These are phyloP conservation scores for Lepidocyrtinus sp. DNA, from an alignment of 2,888 invertebrate genomes.

Conservation along the genomic window DNA sequence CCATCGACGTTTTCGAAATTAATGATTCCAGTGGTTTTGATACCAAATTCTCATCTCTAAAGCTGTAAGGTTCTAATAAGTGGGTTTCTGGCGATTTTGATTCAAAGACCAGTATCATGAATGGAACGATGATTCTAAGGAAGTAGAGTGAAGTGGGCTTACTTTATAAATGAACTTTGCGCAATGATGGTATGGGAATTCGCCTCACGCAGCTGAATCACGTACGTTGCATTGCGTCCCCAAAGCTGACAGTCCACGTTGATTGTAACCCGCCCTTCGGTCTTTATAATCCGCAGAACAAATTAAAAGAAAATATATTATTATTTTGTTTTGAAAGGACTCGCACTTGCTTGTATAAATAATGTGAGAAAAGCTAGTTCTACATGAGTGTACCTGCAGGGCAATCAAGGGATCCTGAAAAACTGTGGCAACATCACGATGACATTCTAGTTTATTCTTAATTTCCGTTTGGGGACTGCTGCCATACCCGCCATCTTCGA, in stretches of 20 bases:
- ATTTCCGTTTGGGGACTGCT: slow-evolving; percentile 5
- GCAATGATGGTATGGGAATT: slow-evolving; percentile 61
- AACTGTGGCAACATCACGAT: slow-evolving; percentile 59
- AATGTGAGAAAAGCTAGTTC: neutral
- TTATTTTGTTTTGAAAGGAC: neutral
- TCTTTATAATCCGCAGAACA: no score
- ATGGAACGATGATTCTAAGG: no score
- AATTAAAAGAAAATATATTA: neutral
- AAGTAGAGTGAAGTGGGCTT: slow-evolving; percentile 8
- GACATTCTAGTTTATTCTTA: slow-evolving; percentile 41
- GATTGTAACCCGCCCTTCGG: slow-evolving; percentile 64
- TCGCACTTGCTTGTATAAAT: neutral
- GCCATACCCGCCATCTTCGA: slow-evolving; percentile 20
- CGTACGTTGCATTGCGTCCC: slow-evolving; percentile 67
- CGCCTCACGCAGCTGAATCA: slow-evolving; percentile 64
- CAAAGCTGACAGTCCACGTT: slow-evolving; percentile 67
- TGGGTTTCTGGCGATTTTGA: no score
- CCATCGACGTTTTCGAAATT: no score
- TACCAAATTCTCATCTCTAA: no score
- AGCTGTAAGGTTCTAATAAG: no score
- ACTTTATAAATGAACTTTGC: slow-evolving; percentile 66
- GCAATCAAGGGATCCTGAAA: slow-evolving; percentile 64
- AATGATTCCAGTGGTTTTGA: no score
- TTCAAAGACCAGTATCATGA: no score
- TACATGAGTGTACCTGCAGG: slow-evolving; percentile 62